Base-by-base conservation (phyloP, 1,140 invertebrate genomes). In the Zaprionus tsacasi region DNA sequence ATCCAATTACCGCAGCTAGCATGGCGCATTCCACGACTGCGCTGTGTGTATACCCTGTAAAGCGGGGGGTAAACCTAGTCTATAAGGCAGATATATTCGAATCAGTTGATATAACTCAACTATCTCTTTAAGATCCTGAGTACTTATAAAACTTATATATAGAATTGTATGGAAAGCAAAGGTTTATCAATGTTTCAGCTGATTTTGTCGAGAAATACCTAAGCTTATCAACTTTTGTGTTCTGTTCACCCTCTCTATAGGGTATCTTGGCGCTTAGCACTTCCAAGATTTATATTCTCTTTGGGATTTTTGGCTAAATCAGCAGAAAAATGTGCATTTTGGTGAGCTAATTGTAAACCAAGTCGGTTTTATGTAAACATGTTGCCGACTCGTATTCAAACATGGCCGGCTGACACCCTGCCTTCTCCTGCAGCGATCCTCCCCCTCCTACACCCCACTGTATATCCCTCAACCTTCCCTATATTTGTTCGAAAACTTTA, bases 321-420 rank as follows among this genome's bases (percentile, higher is more conserved):
- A 85, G 86, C 86, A 21, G 59, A 75, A 74, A 75, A 69, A 61
- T 77, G n/a, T 54, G 45, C 17, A 54, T 48, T 86, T 90, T 82
- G 72, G 70, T 79, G 58, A 63, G 65, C 59, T 81, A 70, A 79
- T 70, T 77, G 82, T 90, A 90, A 90, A 87, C 76, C 79, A 81
- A 83, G 73, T 78, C 80, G 65, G 65, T 73, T 87, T 91, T 88
- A 88, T 91, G 88, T 91, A 91, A 91, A 91, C 87, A 91, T 91
- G 87, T 83, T 91, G 71, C 70, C 87, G 82, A 83, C 80, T 89
- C 85, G 58, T 69, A 88, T 88, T 88, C 76, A 81, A 83, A 85
- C 81, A 81, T 86, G 78, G 82, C 82, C 65, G 66, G 74, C 66
- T 55, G 43, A 43, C 25, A 69, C 50, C 63, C 72, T 48, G 48